Conservation (phyloP, 2,113 vertebrate genomes). For the Etheostoma spectabile region DNA sequence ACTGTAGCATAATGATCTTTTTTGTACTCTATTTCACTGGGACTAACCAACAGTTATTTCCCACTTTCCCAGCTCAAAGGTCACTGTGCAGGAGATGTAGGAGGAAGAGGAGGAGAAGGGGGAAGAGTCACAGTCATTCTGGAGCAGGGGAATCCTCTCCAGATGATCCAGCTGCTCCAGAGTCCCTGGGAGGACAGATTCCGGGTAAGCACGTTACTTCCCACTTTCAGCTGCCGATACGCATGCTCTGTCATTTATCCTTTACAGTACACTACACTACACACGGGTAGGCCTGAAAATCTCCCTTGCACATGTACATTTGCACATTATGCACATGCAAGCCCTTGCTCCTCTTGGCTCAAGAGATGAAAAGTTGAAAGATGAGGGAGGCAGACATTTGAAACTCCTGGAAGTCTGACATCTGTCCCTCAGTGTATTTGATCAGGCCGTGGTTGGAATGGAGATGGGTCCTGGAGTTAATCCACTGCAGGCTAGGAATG, state of each 20-base stretch:
- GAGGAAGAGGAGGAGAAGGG: constrained; percentile 70
- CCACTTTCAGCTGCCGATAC: constrained; percentile 19
- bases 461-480: constrained; percentile 70
- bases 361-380: constrained; percentile 31
- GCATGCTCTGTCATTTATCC: constrained; percentile 6
- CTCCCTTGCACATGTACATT: not conserved
- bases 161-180: constrained; percentile 96
- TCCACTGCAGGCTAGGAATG: constrained; percentile 75
- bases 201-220: constrained; percentile 85
- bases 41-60: constrained; percentile 31
- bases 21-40: not conserved
- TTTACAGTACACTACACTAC: not conserved
- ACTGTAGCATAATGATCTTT: not conserved
- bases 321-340: not conserved
- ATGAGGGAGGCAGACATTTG: constrained; percentile 50
- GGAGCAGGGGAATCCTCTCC: constrained; percentile 91
- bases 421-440: constrained; percentile 71
- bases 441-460: constrained; percentile 66
- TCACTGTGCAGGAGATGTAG: constrained; percentile 85
- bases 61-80: constrained; percentile 85
- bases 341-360: constrained; percentile 11
- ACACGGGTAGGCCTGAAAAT: not conserved
- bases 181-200: constrained; percentile 96
- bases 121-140: constrained; percentile 87
- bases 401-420: constrained; percentile 68